Percentiles rank a stretch among this genome's conserved stretches.
Conservation (phyloP, 2,797 vertebrate genomes). For the Tamandua tetradactyla region DNA sequence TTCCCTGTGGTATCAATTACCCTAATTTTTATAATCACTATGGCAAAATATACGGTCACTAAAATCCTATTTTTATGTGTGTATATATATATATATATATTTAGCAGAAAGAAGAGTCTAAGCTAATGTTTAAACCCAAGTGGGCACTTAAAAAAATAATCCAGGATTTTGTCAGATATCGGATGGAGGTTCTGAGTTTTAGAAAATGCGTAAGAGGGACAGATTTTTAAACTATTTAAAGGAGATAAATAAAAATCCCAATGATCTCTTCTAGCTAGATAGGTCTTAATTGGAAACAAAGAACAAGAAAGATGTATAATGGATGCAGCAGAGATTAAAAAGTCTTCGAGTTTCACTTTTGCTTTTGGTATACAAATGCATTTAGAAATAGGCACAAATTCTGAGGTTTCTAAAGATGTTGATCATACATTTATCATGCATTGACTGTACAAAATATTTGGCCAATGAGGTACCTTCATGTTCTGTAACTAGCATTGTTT, state of each 20-base stretch:
- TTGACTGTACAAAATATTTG: background rate
- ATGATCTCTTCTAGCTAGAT: background rate
- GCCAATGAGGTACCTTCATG: background rate
- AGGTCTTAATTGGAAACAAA: background rate
- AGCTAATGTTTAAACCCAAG: background rate
- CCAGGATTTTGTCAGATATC: background rate
- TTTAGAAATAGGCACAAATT: background rate
- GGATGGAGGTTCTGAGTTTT: background rate
- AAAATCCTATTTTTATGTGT: constrained; percentile 26
- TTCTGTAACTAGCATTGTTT: background rate
- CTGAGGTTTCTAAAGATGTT: background rate
- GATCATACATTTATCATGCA: background rate
- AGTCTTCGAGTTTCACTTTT: background rate
- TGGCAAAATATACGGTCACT: background rate
- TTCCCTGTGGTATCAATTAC: background rate
- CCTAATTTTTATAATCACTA: constrained; percentile 41
- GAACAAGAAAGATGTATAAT: background rate
- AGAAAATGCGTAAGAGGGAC: background rate
- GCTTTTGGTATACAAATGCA: background rate
- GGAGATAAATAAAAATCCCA: background rate
- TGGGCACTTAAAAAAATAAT: background rate
- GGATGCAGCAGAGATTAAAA: background rate
- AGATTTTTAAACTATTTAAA: background rate
- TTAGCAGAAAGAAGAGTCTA: background rate
- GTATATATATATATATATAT: background rate